Conservation (phyloP, 2,888 invertebrate genomes). For the Oscheius sp. region DNA sequence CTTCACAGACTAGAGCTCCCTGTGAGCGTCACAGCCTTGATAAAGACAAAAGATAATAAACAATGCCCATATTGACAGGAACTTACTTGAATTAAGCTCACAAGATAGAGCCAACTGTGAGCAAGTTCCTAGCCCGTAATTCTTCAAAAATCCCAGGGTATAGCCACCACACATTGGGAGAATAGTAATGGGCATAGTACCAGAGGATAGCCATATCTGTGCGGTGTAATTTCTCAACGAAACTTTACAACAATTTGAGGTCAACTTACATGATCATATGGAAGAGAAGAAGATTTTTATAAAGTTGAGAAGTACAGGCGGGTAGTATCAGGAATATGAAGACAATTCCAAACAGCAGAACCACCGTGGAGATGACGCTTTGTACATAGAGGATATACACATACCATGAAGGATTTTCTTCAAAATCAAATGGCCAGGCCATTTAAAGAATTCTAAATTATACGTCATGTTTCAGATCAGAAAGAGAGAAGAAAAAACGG, state of each 20-base stretch:
- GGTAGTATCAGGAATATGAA: conserved; percentile 12
- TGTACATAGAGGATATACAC: conserved; percentile 17
- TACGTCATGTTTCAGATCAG: neutral
- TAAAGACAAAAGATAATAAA: neutral
- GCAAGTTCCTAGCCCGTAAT: conserved; percentile 11
- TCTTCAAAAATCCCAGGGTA: conserved; percentile 18
- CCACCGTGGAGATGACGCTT: neutral
- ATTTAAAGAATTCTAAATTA: neutral
- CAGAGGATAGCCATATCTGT: conserved; percentile 15
- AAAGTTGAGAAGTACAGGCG: neutral
- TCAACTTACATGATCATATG: conserved; percentile 20
- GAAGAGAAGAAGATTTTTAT: conserved; percentile 12
- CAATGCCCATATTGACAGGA: neutral
- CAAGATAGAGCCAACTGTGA: conserved; percentile 14
- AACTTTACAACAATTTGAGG: neutral
- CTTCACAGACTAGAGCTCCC: too few species aligned
- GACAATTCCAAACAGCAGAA: neutral
- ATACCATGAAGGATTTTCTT: conserved; percentile 14
- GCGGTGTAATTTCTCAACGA: conserved; percentile 16
- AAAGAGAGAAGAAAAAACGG: too few species aligned
- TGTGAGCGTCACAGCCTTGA: too few species aligned
- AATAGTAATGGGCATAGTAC: conserved; percentile 15
- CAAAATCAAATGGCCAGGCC: conserved; percentile 28
- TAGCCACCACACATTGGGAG: conserved; percentile 26
- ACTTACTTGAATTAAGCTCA: conserved; percentile 8